A percentile compares a stretch with the other conserved stretches of the same genome.
Conservation (phyloP, 2,113 vertebrate genomes). For the Ailuropoda melanoleuca region DNA sequence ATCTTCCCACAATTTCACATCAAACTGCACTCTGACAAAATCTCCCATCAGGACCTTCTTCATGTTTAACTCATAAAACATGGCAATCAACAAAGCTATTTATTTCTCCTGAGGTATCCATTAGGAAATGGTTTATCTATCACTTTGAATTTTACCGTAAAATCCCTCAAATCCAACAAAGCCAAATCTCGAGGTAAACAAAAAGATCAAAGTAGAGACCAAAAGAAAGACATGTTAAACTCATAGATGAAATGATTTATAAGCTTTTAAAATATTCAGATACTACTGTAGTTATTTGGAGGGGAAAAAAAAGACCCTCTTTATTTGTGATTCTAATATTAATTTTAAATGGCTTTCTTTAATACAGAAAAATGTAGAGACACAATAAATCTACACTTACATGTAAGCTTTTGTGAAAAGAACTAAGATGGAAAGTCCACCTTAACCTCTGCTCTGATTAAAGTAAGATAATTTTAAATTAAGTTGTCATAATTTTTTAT, state of each 20-base stretch:
- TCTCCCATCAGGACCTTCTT: background rate
- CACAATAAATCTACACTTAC: background rate
- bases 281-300: background rate
- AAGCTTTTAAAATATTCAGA: background rate
- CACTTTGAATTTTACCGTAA: slow-evolving; percentile 26
- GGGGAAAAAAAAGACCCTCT: background rate
- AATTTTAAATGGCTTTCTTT: slow-evolving; percentile 9
- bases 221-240: background rate
- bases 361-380: background rate
- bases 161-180: background rate
- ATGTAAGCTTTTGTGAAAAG: background rate
- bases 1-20: background rate
- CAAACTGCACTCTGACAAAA: background rate
- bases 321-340: background rate
- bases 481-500: background rate
- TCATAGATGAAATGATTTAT: background rate
- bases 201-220: background rate
- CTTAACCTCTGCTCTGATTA: background rate
- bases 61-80: background rate
- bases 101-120: background rate
- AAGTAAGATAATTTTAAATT: slow-evolving; percentile 22
- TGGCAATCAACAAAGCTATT: background rate
- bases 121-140: slow-evolving; percentile 49
- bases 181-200: background rate
- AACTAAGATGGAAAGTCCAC: background rate